Evolutionary conservation across 2,888 invertebrate species (phyloP).

Genomic region (Aplocera efformata): DNA sequence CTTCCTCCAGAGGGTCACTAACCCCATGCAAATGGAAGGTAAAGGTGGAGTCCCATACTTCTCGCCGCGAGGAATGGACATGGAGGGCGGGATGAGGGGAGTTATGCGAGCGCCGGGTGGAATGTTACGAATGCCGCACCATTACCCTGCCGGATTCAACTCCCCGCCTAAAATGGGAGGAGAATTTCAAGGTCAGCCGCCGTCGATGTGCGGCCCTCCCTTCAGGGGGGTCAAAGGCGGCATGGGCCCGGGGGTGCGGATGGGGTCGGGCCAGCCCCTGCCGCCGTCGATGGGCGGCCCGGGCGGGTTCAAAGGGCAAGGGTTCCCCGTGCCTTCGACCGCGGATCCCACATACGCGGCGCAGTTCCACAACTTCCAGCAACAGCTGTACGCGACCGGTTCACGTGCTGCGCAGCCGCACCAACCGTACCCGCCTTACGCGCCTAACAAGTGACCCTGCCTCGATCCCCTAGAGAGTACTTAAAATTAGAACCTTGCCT

Average conservation of each 20-base stretch:
- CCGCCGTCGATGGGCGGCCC: slow-evolving; percentile 90
- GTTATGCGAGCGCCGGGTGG: slow-evolving; percentile 62
- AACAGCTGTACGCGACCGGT: slow-evolving; percentile 93
- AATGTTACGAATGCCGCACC: slow-evolving; percentile 73
- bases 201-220: slow-evolving; percentile 55
- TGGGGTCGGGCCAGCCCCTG: slow-evolving; percentile 84
- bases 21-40: slow-evolving; percentile 88
- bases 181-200: slow-evolving; percentile 54
- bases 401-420: slow-evolving; percentile 68
- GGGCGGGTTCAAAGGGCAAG: slow-evolving; percentile 86
- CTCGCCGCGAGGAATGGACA: slow-evolving; percentile 77
- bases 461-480: slow-evolving; percentile 12
- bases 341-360: slow-evolving; percentile 96
- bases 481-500: not conserved
- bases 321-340: slow-evolving; percentile 91
- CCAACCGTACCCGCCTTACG: slow-evolving; percentile 69
- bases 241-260: slow-evolving; percentile 57
- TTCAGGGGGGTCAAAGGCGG: slow-evolving; percentile 67
- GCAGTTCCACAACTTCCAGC: slow-evolving; percentile 97
- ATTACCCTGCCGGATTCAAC: slow-evolving; percentile 69
- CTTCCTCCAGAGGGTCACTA: slow-evolving; percentile 93
- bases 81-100: slow-evolving; percentile 77
- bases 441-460: slow-evolving; percentile 70
- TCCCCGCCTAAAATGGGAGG: slow-evolving; percentile 72
- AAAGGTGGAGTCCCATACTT: slow-evolving; percentile 84